Percentiles rank a stretch among this genome's conserved stretches.
Conservation (phyloP, 2,113 vertebrate genomes). For the Larimichthys polyactis region DNA sequence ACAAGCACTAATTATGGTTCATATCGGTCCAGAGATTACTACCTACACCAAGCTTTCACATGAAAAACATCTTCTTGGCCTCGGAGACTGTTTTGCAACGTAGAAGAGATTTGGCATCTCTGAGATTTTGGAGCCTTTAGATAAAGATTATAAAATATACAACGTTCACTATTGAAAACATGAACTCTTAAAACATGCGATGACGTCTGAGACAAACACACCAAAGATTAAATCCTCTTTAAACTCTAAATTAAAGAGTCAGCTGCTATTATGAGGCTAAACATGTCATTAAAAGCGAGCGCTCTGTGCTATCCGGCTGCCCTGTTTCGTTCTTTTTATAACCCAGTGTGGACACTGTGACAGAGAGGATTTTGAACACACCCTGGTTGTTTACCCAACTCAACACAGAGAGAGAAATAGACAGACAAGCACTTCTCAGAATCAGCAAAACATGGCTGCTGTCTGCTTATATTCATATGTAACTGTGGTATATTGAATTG, state of each 20-base stretch:
- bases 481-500: neutral
- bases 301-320: conserved; percentile 58
- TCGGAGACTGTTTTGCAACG: conserved; percentile 22
- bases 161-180: conserved; percentile 28
- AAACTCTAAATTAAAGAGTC: conserved; percentile 72
- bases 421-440: conserved; percentile 30
- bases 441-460: conserved; percentile 15
- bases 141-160: conserved; percentile 39
- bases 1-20: conserved; percentile 72
- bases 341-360: conserved; percentile 59
- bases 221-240: conserved; percentile 46
- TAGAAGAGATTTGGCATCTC: conserved; percentile 15
- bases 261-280: conserved; percentile 63
- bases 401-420: conserved; percentile 30
- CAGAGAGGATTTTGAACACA: conserved; percentile 66
- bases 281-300: conserved; percentile 74
- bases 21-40: conserved; percentile 66
- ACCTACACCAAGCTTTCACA: conserved; percentile 55
- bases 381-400: conserved; percentile 70
- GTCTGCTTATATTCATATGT: neutral
- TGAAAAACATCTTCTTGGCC: conserved; percentile 43
- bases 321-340: conserved; percentile 72
- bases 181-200: conserved; percentile 29
- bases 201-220: conserved; percentile 27
- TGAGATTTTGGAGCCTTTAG: conserved; percentile 28